These are phyloP conservation scores for Chironomus tentans DNA, from an alignment of 2,888 invertebrate genomes.

Conservation along the genomic window DNA sequence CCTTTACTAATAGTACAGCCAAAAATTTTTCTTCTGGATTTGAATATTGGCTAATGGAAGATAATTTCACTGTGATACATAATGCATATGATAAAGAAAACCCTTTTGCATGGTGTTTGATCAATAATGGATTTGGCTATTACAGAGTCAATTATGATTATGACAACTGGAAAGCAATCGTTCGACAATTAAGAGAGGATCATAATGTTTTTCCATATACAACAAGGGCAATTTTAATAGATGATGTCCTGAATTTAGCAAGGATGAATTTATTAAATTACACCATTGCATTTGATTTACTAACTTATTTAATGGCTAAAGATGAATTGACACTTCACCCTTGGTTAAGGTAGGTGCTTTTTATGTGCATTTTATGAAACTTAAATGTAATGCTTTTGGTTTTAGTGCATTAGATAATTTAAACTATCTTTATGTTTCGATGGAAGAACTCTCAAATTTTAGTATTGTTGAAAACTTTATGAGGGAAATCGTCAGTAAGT, in stretches of 20 bases:
- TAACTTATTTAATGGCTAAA: constrained; percentile 10
- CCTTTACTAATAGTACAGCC: constrained; percentile 10
- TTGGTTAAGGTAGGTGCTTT: constrained; percentile 12
- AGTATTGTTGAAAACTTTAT: constrained; percentile 15
- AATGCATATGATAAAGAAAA: constrained; percentile 2
- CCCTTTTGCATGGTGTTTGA: constrained; percentile 10
- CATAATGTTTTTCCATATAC: constrained; percentile 14
- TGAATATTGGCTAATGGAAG: constrained; percentile 15
- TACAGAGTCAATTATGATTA: constrained; percentile 24
- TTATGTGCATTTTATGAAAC: neutral
- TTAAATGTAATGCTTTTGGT: neutral
- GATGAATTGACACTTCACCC: constrained; percentile 21
- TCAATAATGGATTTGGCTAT: constrained; percentile 24
- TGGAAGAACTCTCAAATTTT: constrained; percentile 22
- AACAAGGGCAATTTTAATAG: constrained; percentile 21
- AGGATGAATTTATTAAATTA: constrained; percentile 22
- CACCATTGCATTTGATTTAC: constrained; percentile 20
- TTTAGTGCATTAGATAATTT: constrained; percentile 9
- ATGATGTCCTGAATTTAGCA: constrained; percentile 27
- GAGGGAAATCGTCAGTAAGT: constrained; percentile 9
- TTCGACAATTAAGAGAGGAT: constrained; percentile 8
- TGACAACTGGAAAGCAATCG: constrained; percentile 18
- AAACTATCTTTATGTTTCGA: constrained; percentile 5
- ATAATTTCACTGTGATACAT: constrained; percentile 16
- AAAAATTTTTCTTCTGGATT: constrained; percentile 11